A percentile compares a stretch with the other conserved stretches of the same genome.
phyloP scores from a whole-genome alignment of 2,113 vertebrate genomes.

The Puntigrus tetrazona region DNA sequence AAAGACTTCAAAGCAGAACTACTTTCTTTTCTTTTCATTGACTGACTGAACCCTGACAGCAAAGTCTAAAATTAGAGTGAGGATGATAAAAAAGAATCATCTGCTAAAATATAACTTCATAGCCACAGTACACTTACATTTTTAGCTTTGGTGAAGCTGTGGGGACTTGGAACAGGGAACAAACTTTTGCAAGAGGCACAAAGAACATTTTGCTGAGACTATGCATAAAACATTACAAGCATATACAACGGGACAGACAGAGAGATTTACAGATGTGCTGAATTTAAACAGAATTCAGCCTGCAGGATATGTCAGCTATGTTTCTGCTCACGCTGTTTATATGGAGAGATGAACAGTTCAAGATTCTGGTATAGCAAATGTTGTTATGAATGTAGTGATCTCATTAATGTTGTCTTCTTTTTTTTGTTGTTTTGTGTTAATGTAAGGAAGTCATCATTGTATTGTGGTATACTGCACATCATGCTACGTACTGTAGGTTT shows the following conservation, averaged over 20 bases:
- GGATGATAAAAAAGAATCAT: neutral
- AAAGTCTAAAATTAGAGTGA: neutral
- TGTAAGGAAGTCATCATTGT: neutral
- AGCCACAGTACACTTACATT: neutral
- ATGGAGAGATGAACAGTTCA: conserved; percentile 6
- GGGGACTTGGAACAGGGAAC: neutral
- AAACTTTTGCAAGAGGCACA: neutral
- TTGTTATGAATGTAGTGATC: neutral
- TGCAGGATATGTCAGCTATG: neutral
- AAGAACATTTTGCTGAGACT: conserved; percentile 25
- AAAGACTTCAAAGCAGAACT: neutral
- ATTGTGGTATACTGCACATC: neutral
- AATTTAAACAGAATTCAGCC: conserved; percentile 28
- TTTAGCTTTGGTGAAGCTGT: neutral
- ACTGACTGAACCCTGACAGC: neutral
- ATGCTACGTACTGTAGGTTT: neutral
- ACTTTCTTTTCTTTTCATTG: neutral
- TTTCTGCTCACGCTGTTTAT: conserved; percentile 4
- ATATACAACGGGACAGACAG: conserved; percentile 28
- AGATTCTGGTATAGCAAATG: neutral
- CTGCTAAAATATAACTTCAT: neutral
- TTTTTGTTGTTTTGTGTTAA: neutral
- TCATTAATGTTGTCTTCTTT: neutral
- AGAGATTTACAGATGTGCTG: conserved; percentile 15
- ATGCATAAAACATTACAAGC: conserved; percentile 22